These are phyloP conservation scores for Dryobates pubescens DNA, from an alignment of 2,797 vertebrate genomes.

Conservation along the genomic window DNA sequence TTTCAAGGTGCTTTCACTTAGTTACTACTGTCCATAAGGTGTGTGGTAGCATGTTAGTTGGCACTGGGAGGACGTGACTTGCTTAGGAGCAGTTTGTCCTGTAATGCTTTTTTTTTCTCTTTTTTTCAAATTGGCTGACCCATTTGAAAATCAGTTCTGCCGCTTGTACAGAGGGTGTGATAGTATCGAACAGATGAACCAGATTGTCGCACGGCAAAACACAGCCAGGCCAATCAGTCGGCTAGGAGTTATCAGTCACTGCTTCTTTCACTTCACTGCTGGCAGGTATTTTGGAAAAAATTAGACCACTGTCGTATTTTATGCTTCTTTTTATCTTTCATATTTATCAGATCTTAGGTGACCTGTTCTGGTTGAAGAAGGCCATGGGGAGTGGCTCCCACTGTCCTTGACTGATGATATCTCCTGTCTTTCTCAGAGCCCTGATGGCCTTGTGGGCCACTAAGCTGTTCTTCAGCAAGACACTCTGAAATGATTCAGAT, in stretches of 20 bases:
- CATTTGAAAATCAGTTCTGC: conserved; percentile 34
- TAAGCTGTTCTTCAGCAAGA: background rate
- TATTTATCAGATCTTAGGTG: conserved; percentile 26
- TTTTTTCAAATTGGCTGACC: conserved; percentile 15
- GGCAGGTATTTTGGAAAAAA: conserved; percentile 49
- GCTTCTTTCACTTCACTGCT: background rate
- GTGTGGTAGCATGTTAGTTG: background rate
- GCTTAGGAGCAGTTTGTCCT: background rate
- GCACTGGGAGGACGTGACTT: background rate
- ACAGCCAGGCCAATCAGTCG: background rate
- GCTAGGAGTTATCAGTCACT: background rate
- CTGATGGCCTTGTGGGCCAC: background rate
- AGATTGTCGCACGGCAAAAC: conserved; percentile 12
- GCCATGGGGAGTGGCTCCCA: background rate
- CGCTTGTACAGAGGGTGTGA: background rate
- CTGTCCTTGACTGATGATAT: background rate
- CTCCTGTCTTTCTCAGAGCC: background rate
- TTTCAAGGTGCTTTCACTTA: background rate
- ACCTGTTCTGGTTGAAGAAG: background rate
- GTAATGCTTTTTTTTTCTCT: background rate
- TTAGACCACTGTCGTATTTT: background rate
- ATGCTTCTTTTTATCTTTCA: background rate
- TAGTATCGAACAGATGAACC: conserved; percentile 13
- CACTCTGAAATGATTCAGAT: background rate
- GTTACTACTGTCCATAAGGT: background rate